phyloP scores from a whole-genome alignment of 1,140 invertebrate species.

The Tetraneura akinire region DNA sequence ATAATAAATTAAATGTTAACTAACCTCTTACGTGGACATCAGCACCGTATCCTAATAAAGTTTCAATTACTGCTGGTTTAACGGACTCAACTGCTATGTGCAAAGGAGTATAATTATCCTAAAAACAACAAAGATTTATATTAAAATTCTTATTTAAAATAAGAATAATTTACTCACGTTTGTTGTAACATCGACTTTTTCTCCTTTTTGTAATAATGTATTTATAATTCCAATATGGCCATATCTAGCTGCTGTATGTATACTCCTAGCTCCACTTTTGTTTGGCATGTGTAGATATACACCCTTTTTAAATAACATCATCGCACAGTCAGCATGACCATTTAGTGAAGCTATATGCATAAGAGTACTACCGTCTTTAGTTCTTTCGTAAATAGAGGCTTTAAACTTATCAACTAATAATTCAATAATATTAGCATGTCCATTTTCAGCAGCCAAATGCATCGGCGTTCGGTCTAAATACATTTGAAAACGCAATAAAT shows the following conservation, averaged over 20 bases:
- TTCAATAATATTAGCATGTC: conserved; percentile 93
- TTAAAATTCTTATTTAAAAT: neutral
- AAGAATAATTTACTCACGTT: conserved; percentile 70
- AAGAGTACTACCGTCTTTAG: conserved; percentile 95
- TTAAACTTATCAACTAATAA: conserved; percentile 96
- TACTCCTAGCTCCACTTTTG: conserved; percentile 89
- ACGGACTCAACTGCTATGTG: conserved; percentile 97
- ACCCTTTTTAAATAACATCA: conserved; percentile 97
- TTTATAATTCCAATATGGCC: conserved; percentile 98
- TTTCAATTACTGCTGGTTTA: conserved; percentile 95
- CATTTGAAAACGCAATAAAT: too few species aligned
- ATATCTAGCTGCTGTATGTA: conserved; percentile 87
- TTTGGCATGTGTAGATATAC: conserved; percentile 99
- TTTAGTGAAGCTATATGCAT: conserved; percentile 97
- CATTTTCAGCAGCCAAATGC: conserved; percentile 95
- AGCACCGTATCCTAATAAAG: conserved; percentile 92
- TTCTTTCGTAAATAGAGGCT: conserved; percentile 89
- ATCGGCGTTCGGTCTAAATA: conserved; percentile 89
- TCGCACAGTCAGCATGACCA: conserved; percentile 97
- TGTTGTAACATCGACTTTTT: conserved; percentile 91
- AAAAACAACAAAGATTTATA: conserved; percentile 36
- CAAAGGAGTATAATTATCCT: conserved; percentile 98
- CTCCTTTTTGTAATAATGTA: conserved; percentile 91
- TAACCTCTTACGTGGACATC: conserved; percentile 90
- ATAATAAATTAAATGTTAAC: neutral